Percentiles rank a stretch among this genome's conserved stretches.
These are phyloP conservation scores for Clarias macrocephalus DNA, from an alignment of 2,113 vertebrate species.

Conservation along the genomic window DNA sequence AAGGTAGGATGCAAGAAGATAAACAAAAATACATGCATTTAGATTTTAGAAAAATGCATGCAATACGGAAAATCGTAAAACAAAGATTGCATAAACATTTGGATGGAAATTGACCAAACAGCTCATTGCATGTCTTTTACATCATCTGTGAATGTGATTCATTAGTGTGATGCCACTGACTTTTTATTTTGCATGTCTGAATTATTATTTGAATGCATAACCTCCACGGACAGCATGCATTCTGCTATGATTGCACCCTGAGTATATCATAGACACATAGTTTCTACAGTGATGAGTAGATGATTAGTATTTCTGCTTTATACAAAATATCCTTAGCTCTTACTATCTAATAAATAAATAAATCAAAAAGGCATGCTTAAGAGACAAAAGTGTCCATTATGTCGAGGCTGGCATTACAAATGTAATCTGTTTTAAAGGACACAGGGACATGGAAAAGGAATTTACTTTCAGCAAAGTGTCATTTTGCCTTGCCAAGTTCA, in stretches of 20 bases:
- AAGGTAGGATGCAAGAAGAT: not conserved
- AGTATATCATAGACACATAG: not conserved
- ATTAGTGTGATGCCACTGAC: constrained; percentile 18
- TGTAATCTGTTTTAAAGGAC: not conserved
- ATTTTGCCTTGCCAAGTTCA: not conserved
- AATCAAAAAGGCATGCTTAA: not conserved
- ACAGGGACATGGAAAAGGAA: not conserved
- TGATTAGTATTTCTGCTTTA: constrained; percentile 4
- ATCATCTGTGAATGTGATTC: constrained; percentile 21
- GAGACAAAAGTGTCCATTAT: not conserved
- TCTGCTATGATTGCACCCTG: not conserved
- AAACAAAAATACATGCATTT: not conserved
- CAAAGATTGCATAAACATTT: not conserved
- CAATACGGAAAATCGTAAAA: not conserved
- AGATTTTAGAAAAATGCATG: not conserved
- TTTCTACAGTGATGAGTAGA: constrained; percentile 22
- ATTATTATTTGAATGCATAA: constrained; percentile 30
- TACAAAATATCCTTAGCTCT: not conserved
- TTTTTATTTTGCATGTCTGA: constrained; percentile 33
- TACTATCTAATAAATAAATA: not conserved
- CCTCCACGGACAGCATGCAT: constrained; percentile 11
- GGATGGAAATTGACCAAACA: constrained; percentile 24
- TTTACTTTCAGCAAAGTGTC: not conserved
- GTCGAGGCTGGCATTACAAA: not conserved
- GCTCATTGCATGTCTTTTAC: constrained; percentile 14